Evolutionary conservation across 2,888 invertebrate species (phyloP), one percentile per base, ranked within the genome.

Genomic region (Didymodactylos carnosus): DNA sequence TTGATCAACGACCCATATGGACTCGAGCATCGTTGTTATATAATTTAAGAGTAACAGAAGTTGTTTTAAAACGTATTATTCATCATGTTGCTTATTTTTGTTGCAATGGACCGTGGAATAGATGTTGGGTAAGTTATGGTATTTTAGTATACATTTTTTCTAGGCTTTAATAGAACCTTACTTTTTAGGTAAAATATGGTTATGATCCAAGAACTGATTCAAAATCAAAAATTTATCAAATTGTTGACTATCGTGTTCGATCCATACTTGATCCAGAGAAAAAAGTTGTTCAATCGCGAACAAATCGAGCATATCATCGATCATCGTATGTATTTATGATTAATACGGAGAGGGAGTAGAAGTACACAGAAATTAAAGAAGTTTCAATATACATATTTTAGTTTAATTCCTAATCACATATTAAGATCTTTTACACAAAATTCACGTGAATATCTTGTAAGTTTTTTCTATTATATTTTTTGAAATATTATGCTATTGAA

Each of bases 161-260:
- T 91, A 91, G 81, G 91, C 90, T 82, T 86, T 87, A 73, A 89
- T 88, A 76, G 97, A 97, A 0, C 97, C 94, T 0, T n/a, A 70
- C 70, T 40, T 73, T 69, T 39, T 73, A 70, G 73, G 89, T 92
- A 1, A 88, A 87, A 78, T 89, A 89, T 79, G 94, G 94, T 0
- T 95, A 91, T 80, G 94, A 98, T 84, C 95, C 97, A 0, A 86
- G 91, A 39, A 88, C 88, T 78, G 88, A 91, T 77, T 88, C 89
- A 7, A 84, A 85, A 3, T 87, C 93, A 2, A 88, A 91, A 78
- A 87, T 88, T 72, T 94, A 91, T 81, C 97, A 98, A 84, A 89
- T 89, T 4, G 85, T 94, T 75, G 94, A 94, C 83, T 92, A 75
- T 51, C 41, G 75, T 25, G 35, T 74, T 14, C 71, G 74, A n/a